phyloP scores from a whole-genome alignment of 1,140 invertebrate species.

The Drosophila cardini region DNA sequence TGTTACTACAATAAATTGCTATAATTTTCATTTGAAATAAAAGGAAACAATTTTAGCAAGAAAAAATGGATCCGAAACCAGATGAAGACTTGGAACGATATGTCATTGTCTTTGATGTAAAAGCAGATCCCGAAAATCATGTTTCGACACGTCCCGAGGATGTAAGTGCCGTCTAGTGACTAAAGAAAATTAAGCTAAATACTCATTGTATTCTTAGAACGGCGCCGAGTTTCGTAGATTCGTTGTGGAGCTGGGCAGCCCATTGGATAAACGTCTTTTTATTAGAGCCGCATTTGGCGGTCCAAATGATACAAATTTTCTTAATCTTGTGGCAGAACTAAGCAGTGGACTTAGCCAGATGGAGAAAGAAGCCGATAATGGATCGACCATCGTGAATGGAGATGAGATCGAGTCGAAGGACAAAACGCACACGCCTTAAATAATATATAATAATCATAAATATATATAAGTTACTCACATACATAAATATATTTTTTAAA shows the following conservation, averaged over 20 bases:
- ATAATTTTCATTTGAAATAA: neutral
- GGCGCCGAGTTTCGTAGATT: slow-evolving; percentile 10
- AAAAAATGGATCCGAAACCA: neutral
- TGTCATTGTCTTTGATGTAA: neutral
- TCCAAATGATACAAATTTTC: neutral
- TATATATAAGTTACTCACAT: too few relatives aligned
- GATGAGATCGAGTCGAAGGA: neutral
- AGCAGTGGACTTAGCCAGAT: neutral
- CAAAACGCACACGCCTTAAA: too few relatives aligned
- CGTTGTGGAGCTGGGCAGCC: neutral
- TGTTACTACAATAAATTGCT: too few relatives aligned
- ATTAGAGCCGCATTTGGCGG: neutral
- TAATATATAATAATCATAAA: too few relatives aligned
- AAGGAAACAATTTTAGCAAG: neutral
- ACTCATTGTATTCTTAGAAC: neutral
- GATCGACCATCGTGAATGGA: neutral
- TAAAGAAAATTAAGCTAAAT: neutral
- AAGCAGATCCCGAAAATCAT: neutral
- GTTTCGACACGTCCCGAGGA: neutral
- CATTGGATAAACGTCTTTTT: slow-evolving; percentile 2
- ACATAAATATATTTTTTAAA: neutral
- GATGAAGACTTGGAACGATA: neutral
- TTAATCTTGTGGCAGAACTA: neutral
- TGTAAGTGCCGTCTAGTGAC: neutral
- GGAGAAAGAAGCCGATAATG: neutral